Conservation (phyloP, 2,113 vertebrate genomes). For the Megaleporinus macrocephalus region DNA sequence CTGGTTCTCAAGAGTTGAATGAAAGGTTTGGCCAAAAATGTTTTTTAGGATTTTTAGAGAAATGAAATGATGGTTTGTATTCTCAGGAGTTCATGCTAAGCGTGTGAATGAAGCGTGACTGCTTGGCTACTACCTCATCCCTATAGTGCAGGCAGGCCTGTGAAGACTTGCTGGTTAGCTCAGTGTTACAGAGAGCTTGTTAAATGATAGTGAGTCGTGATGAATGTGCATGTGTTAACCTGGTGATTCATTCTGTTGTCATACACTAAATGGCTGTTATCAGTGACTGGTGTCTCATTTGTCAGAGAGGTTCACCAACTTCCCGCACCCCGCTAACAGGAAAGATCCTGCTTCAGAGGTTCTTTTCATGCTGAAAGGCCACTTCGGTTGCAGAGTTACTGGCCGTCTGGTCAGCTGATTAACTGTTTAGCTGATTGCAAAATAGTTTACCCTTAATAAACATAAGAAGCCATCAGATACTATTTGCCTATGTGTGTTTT, state of each 20-base stretch:
- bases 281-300: constrained; percentile 53
- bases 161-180: constrained; percentile 66
- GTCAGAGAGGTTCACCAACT: constrained; percentile 54
- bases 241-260: constrained; percentile 65
- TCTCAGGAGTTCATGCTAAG: constrained; percentile 10
- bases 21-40: no score
- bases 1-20: no score
- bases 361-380: no score
- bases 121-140: constrained; percentile 11
- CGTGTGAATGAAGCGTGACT: constrained; percentile 53
- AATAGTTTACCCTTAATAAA: not conserved
- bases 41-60: no score
- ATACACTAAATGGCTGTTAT: constrained; percentile 66
- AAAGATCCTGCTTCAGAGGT: constrained; percentile 43
- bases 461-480: not conserved
- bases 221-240: constrained; percentile 65
- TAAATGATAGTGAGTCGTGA: constrained; percentile 68
- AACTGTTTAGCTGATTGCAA: not conserved
- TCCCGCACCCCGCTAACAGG: constrained; percentile 16
- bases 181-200: constrained; percentile 60
- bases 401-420: not conserved
- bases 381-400: no score
- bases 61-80: not conserved
- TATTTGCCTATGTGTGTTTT: not conserved
- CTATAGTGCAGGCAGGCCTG: constrained; percentile 52